Percentiles rank a stretch among this genome's conserved stretches.
These are phyloP conservation scores for Pangasianodon gigas DNA, from an alignment of 2,113 vertebrate genomes.

Conservation along the genomic window DNA sequence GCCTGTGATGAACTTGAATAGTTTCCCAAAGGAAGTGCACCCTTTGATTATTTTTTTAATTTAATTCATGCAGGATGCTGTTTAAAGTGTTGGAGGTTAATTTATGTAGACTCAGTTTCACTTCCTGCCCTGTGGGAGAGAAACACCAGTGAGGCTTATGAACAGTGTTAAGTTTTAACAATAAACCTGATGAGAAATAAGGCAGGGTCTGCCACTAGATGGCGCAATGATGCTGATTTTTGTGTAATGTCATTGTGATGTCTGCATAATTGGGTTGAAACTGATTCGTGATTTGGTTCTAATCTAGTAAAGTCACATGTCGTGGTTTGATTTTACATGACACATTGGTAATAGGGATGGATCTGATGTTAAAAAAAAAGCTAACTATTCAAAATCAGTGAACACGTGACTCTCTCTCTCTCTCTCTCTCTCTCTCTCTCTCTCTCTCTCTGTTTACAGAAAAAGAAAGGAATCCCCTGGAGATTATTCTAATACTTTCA, in stretches of 20 bases:
- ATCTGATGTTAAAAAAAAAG: not conserved
- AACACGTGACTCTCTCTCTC: not conserved
- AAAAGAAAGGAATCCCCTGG: not conserved
- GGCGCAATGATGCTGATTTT: not conserved
- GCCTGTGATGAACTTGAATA: not conserved
- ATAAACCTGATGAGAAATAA: not conserved
- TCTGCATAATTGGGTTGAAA: not conserved
- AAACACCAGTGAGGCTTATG: not conserved
- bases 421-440: not conserved
- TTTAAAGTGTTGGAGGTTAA: not conserved
- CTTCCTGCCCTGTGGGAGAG: not conserved
- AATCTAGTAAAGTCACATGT: not conserved
- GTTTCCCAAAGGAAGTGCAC: not conserved
- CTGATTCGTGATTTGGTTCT: not conserved
- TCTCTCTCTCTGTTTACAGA: not conserved
- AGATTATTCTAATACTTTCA: constrained; percentile 1
- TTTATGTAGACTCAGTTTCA: not conserved
- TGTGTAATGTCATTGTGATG: not conserved
- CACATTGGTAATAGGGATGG: not conserved
- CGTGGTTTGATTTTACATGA: not conserved
- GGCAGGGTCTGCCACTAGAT: constrained; percentile 24
- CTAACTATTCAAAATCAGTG: not conserved
- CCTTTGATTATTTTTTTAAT: not conserved
- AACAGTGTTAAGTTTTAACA: not conserved
- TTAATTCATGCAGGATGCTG: not conserved